These are phyloP conservation scores for Pseudorectes ferrugineus DNA, from an alignment of 2,113 vertebrate species.

Conservation along the genomic window DNA sequence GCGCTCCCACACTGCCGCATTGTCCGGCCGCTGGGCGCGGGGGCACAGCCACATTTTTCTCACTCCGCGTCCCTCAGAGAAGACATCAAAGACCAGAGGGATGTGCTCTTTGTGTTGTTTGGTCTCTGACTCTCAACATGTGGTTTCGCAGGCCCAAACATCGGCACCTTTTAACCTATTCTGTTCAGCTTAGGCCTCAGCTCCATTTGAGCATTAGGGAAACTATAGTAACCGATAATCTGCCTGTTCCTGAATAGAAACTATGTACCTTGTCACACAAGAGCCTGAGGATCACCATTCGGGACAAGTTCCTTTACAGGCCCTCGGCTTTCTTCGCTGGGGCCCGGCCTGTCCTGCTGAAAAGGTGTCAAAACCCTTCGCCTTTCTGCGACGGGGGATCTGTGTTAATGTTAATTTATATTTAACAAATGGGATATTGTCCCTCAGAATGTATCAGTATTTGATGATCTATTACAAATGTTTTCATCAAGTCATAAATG, in stretches of 20 bases:
- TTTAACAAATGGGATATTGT: constrained; percentile 84
- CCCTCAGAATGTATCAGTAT: constrained; percentile 77
- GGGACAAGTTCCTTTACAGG: constrained; percentile 91
- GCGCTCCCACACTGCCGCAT: constrained; percentile 65
- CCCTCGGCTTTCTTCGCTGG: constrained; percentile 83
- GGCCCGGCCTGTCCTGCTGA: constrained; percentile 83
- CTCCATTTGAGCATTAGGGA: constrained; percentile 98
- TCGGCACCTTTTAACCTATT: constrained; percentile 99
- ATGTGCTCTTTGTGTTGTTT: constrained; percentile 89
- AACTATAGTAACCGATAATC: constrained; percentile 99
- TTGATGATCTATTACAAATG: constrained; percentile 84
- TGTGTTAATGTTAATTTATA: constrained; percentile 86
- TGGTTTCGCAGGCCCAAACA: constrained; percentile 93
- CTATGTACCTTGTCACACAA: constrained; percentile 99
- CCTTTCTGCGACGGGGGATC: constrained; percentile 69
- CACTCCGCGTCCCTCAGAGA: constrained; percentile 84
- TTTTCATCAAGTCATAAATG: constrained; percentile 80
- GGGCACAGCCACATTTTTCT: constrained; percentile 69
- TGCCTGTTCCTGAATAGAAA: constrained; percentile 96
- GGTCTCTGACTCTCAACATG: constrained; percentile 98
- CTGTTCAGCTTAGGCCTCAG: constrained; percentile 95
- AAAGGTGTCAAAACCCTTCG: constrained; percentile 81
- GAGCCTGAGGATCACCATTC: constrained; percentile 87
- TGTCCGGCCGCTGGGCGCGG: constrained; percentile 64
- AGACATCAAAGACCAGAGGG: constrained; percentile 93